Conservation (phyloP, 2,888 invertebrate species). For the Ypsolopha sequella region DNA sequence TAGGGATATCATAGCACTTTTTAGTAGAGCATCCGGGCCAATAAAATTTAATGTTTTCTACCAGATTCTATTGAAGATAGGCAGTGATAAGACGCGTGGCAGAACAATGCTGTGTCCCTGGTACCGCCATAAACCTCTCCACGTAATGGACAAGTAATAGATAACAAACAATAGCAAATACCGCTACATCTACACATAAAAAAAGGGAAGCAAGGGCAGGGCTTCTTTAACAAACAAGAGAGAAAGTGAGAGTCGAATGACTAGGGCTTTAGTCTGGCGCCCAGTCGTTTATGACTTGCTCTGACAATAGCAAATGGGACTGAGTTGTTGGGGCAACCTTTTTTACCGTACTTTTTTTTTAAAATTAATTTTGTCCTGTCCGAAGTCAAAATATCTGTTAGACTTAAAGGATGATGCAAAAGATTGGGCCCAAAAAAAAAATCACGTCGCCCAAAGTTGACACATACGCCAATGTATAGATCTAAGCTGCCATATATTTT, state of each 20-base stretch:
- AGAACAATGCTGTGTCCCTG: constrained; percentile 11
- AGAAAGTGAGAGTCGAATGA: constrained; percentile 28
- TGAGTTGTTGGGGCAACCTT: constrained; percentile 9
- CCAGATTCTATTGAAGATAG: too few relatives aligned
- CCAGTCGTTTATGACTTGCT: constrained; percentile 20
- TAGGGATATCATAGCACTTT: too few relatives aligned
- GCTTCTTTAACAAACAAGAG: constrained; percentile 30
- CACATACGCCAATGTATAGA: too few relatives aligned
- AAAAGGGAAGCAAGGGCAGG: constrained; percentile 26
- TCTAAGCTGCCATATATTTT: too few relatives aligned
- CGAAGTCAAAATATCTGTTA: too few relatives aligned
- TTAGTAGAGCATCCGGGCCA: too few relatives aligned
- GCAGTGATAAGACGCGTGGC: constrained; percentile 27
- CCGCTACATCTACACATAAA: constrained; percentile 29
- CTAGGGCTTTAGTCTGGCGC: constrained; percentile 14
- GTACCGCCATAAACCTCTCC: constrained; percentile 17
- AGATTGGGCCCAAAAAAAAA: too few relatives aligned
- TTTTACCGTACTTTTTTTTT: constrained; percentile 6
- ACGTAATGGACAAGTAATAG: constrained; percentile 35
- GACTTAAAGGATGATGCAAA: too few relatives aligned
- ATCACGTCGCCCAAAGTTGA: too few relatives aligned
- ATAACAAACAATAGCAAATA: constrained; percentile 30
- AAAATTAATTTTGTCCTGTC: background rate
- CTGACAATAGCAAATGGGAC: constrained; percentile 9
- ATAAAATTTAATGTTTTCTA: too few relatives aligned